Percentiles rank a stretch among this genome's conserved stretches.
These are phyloP conservation scores for Eutrigla gurnardus DNA, from an alignment of 2,797 vertebrate genomes.

Conservation along the genomic window DNA sequence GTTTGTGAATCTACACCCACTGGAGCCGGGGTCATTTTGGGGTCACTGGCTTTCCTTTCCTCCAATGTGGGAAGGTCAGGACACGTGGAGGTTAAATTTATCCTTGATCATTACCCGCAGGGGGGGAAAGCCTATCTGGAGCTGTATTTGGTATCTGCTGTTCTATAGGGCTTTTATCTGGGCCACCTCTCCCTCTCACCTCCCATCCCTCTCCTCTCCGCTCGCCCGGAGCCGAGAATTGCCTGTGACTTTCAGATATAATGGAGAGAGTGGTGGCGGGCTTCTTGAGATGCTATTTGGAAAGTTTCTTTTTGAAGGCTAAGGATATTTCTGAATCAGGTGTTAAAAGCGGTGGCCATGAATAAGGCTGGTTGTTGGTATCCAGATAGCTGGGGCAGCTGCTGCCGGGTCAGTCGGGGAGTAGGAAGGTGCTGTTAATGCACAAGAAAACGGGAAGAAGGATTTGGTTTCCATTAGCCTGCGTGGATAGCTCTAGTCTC, in stretches of 20 bases:
- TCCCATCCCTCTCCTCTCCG: conserved; percentile 32
- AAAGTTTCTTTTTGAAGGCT: conserved; percentile 50
- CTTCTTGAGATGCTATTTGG: conserved; percentile 45
- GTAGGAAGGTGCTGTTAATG: conserved; percentile 43
- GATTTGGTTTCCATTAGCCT: conserved; percentile 62
- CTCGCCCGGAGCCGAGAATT: conserved; percentile 53
- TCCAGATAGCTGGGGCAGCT: conserved; percentile 21
- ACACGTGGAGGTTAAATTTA: conserved; percentile 60
- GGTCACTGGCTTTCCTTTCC: conserved; percentile 15
- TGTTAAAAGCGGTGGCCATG: conserved; percentile 60
- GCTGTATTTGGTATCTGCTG: conserved; percentile 45
- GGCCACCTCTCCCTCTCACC: conserved; percentile 37
- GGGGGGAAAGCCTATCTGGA: conserved; percentile 41
- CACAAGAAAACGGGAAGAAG: conserved; percentile 38
- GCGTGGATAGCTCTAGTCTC: conserved; percentile 30
- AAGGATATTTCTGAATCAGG: conserved; percentile 58
- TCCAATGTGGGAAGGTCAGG: conserved; percentile 39
- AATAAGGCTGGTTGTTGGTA: conserved; percentile 22
- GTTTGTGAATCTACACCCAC: conserved; percentile 7
- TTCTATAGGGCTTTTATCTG: conserved; percentile 63
- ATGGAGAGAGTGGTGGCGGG: conserved; percentile 15
- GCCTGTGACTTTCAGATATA: conserved; percentile 65
- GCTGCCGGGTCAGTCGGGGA: conserved; percentile 18
- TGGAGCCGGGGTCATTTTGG: conserved; percentile 26
- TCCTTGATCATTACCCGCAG: conserved; percentile 60